Evolutionary conservation across 2,797 vertebrate species (phyloP), one percentile per base, ranked within the genome.

Genomic region (Rhadinocentrus ornatus): DNA sequence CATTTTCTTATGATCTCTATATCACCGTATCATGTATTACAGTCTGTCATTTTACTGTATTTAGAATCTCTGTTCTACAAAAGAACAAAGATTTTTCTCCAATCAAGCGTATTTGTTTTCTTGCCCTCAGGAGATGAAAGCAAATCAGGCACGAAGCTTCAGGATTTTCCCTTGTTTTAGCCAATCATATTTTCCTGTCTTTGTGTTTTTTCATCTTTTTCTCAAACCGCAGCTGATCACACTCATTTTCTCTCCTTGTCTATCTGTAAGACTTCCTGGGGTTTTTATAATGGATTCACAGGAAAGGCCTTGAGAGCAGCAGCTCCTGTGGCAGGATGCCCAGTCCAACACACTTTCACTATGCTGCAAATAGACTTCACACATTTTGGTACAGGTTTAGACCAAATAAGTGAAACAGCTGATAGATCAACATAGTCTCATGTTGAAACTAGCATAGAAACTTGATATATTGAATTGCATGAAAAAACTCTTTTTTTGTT

Each of bases 211-310:
- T 50, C 59, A 7, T 66, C 35, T 66, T 62, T 72, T 57, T 62
- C 69, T 76, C 35, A 53, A 82, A 58, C 27, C 39, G 71, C 69
- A 79, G 64, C 46, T 8, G n/a, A 62, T 56, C 62, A 12, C 46
- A 16, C 74, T 84, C 48, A 20, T 79, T 69, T 29, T 5, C 58
- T 82, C 56, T 29, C 16, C 58, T 71, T 7, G 16, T 63, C 71
- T 68, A 65, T 44, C 41, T 18, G 81, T 83, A 75, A 79, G 70
- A 44, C 31, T 62, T 66, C 72, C 69, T 54, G 34, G 65, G 72
- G 77, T 75, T 80, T 86, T 88, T 80, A 84, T 50, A 81, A 48
- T 61, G 52, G 68, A 84, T 89, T 88, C 83, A 79, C 6, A 26
- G 83, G 69, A 83, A 81, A 71, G 62, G 27, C 72, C 80, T 72